These are phyloP conservation scores for Eurypyga helias DNA, from an alignment of 2,113 vertebrate genomes.

Conservation along the genomic window DNA sequence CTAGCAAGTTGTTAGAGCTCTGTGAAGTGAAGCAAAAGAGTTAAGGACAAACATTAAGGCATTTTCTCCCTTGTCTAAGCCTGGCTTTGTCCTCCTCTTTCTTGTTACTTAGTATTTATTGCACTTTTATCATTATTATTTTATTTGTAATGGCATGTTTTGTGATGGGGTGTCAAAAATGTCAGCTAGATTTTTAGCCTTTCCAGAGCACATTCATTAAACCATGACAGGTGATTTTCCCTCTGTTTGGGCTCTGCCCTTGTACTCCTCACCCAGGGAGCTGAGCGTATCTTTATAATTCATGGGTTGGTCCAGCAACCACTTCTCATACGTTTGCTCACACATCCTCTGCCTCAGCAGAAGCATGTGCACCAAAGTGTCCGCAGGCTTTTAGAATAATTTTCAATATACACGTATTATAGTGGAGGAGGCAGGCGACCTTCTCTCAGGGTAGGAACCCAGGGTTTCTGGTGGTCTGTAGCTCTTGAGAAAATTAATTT, in stretches of 20 bases:
- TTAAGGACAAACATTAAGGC: not conserved
- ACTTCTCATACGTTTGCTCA: fast-evolving
- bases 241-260: not conserved
- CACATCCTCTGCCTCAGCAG: not conserved
- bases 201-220: not conserved
- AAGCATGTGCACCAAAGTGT: not conserved
- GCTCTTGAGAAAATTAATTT: not conserved
- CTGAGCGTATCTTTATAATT: not conserved
- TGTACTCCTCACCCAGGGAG: not conserved
- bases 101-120: slow-evolving; percentile 2
- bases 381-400: not conserved
- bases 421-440: not conserved
- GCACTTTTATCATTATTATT: not conserved
- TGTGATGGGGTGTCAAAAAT: not conserved
- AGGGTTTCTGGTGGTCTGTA: not conserved
- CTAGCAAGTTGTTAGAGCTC: not conserved
- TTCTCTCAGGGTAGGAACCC: not conserved
- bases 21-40: not conserved
- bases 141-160: slow-evolving; percentile 2
- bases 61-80: not conserved
- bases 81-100: not conserved
- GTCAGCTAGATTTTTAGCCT: slow-evolving; percentile 5
- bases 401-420: not conserved
- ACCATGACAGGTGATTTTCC: not conserved
- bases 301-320: not conserved